Conservation (phyloP, 1,140 invertebrate genomes). For the Macrotrachela quadricornifera region DNA sequence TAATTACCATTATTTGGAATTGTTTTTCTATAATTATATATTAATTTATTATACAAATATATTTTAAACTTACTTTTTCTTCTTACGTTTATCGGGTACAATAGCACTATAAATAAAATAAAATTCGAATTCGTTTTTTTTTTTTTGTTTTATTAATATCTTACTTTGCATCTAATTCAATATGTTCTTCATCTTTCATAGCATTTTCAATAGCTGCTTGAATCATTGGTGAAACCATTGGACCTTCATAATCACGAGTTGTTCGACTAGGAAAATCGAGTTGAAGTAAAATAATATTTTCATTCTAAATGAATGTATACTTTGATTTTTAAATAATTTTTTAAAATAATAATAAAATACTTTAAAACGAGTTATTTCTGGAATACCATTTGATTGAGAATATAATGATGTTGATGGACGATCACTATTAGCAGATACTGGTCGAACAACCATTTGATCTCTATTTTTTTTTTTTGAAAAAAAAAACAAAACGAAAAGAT, state of each 20-base stretch:
- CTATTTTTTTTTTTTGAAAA: too few species aligned
- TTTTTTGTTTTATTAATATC: too few species aligned
- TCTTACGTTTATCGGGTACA: too few species aligned
- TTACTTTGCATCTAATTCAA: constrained; percentile 39
- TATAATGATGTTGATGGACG: constrained; percentile 50
- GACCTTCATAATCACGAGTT: constrained; percentile 52
- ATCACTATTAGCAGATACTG: constrained; percentile 41
- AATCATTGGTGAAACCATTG: constrained; percentile 45
- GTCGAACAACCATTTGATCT: constrained; percentile 32
- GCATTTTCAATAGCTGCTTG: constrained; percentile 51
- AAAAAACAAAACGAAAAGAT: too few species aligned
- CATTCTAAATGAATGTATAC: constrained; percentile 33
- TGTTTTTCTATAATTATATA: too few species aligned
- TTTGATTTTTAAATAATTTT: not conserved
- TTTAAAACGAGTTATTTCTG: constrained; percentile 36
- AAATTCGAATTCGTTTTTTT: too few species aligned
- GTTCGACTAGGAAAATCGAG: constrained; percentile 54
- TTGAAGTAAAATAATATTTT: constrained; percentile 60
- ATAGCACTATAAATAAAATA: too few species aligned
- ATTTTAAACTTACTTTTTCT: too few species aligned
- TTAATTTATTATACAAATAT: too few species aligned
- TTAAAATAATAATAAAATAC: constrained; percentile 12
- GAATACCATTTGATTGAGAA: constrained; percentile 40
- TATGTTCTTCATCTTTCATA: constrained; percentile 45
- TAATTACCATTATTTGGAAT: too few species aligned